phyloP scores from a whole-genome alignment of 2,113 vertebrate species.

The Callipepla californica region DNA sequence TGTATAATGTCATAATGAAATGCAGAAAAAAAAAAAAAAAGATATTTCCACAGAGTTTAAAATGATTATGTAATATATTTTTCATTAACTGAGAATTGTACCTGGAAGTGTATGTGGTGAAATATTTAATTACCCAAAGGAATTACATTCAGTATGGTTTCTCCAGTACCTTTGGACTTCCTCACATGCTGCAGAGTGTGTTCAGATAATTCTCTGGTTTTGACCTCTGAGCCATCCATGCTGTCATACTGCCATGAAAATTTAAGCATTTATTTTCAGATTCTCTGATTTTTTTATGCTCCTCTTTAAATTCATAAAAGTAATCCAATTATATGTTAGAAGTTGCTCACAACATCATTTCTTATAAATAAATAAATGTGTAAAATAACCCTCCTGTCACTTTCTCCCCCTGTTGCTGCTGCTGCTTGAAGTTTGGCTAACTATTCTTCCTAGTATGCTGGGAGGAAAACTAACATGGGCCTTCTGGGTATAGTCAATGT shows the following conservation, averaged over 20 bases:
- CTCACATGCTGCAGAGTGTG: not conserved
- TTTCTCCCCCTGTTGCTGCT: not conserved
- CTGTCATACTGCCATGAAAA: not conserved
- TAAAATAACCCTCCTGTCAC: not conserved
- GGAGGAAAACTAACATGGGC: not conserved
- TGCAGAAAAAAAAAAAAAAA: not conserved
- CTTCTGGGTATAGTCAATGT: not conserved
- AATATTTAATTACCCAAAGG: not conserved
- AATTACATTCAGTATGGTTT: not conserved
- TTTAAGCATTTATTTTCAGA: not conserved
- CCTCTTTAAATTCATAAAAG: not conserved
- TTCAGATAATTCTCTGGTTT: not conserved
- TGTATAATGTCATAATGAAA: not conserved
- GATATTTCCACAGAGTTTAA: not conserved
- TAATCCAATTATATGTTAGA: not conserved
- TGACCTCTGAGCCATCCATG: not conserved
- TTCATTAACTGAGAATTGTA: not conserved
- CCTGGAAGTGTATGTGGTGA: not conserved
- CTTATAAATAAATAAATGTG: too few relatives aligned
- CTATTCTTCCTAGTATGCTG: not conserved
- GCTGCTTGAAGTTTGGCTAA: not conserved
- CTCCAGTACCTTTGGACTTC: not conserved
- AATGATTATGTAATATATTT: not conserved
- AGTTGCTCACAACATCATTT: not conserved
- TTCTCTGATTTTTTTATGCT: not conserved